Conservation (phyloP, 2,888 invertebrate species). For the Carabus problematicus region DNA sequence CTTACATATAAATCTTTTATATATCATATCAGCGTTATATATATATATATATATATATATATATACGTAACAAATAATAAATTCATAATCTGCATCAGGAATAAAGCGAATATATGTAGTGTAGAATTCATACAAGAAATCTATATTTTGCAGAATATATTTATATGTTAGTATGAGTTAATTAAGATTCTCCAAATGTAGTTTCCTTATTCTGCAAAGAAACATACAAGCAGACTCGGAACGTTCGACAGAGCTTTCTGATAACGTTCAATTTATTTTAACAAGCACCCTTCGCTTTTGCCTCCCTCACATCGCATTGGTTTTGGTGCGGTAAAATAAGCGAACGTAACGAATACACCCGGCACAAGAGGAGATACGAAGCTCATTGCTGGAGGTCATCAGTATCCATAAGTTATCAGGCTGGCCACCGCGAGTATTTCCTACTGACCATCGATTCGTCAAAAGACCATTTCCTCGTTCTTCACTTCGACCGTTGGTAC, state of each 20-base stretch:
- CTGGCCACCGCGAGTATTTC: conserved; percentile 38
- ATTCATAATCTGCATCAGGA: too few species aligned
- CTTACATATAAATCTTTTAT: too few species aligned
- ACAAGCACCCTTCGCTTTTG: conserved; percentile 1
- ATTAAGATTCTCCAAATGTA: too few species aligned
- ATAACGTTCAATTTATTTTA: conserved; percentile 10
- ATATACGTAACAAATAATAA: too few species aligned
- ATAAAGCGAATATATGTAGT: too few species aligned
- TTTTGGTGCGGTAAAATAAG: conserved; percentile 8
- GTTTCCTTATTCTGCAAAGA: too few species aligned
- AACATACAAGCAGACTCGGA: not conserved
- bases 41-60: too few species aligned
- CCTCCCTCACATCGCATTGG: not conserved
- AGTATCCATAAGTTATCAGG: conserved; percentile 81
- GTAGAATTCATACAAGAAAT: too few species aligned
- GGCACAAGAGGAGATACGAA: conserved; percentile 45
- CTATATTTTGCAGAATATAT: too few species aligned
- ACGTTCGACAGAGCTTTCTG: not conserved
- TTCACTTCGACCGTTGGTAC: conserved; percentile 12
- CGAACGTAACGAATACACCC: conserved; percentile 37
- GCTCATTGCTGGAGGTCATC: conserved; percentile 75
- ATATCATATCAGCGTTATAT: too few species aligned
- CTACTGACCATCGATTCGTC: conserved; percentile 11
- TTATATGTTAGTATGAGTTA: too few species aligned
- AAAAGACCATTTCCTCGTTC: not conserved